A percentile compares a stretch with the other conserved stretches of the same genome.
Conservation (phyloP, 37 sponge, comb jelly and placozoan genomes). For the Axinella damicornis region DNA sequence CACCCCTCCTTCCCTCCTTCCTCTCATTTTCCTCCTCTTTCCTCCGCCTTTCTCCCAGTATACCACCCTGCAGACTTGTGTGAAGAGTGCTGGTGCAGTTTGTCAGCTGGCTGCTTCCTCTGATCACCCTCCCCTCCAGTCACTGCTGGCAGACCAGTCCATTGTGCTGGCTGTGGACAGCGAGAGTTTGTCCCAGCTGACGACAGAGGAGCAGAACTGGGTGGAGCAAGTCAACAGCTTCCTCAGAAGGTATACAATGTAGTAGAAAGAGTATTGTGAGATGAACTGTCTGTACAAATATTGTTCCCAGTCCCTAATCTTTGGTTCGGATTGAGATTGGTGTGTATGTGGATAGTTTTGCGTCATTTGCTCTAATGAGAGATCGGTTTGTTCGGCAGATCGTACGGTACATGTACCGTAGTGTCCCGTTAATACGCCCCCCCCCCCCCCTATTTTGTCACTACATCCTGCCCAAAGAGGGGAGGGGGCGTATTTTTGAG, state of each 20-base stretch:
- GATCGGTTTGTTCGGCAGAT: too few species aligned
- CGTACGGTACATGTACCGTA: too few species aligned
- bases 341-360: too few species aligned
- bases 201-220: conserved; percentile 9
- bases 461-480: too few species aligned
- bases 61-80: conserved; percentile 22
- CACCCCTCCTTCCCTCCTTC: neutral
- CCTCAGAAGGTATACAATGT: conserved; percentile 11
- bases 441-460: too few species aligned
- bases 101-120: neutral
- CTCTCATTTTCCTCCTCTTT: neutral
- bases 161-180: conserved; percentile 28
- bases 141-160: conserved; percentile 20
- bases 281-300: too few species aligned
- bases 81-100: conserved; percentile 46
- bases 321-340: too few species aligned
- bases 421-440: too few species aligned
- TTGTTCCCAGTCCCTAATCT: too few species aligned
- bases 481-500: too few species aligned
- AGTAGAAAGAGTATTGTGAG: too few species aligned
- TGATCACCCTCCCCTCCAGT: conserved; percentile 4
- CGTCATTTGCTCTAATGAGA: too few species aligned
- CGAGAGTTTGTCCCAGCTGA: neutral
- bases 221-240: neutral
- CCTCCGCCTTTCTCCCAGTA: conserved; percentile 3